These are phyloP conservation scores for Cephalotes varians DNA, from an alignment of 2,888 invertebrate species.

Conservation along the genomic window DNA sequence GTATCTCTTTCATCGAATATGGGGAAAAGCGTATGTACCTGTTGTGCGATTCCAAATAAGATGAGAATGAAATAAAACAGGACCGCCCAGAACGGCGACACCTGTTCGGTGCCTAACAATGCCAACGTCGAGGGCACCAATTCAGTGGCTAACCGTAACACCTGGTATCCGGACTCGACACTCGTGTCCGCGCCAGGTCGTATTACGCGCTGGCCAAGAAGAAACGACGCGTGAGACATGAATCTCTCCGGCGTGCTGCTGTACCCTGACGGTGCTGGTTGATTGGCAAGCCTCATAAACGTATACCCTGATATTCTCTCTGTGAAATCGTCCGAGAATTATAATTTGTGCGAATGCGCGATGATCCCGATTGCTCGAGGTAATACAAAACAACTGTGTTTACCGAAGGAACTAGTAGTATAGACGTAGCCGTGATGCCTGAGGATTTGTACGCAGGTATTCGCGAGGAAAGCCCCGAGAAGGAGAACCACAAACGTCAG, in stretches of 20 bases:
- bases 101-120: slow-evolving; percentile 90
- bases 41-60: slow-evolving; percentile 95
- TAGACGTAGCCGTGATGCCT: slow-evolving; percentile 91
- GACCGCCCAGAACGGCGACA: slow-evolving; percentile 96
- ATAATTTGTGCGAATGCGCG: neutral
- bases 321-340: slow-evolving; percentile 78
- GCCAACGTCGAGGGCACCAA: slow-evolving; percentile 95
- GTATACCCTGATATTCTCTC: slow-evolving; percentile 91
- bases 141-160: slow-evolving; percentile 94
- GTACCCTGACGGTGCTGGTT: slow-evolving; percentile 88
- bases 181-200: slow-evolving; percentile 87
- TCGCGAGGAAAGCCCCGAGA: slow-evolving; percentile 92
- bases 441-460: slow-evolving; percentile 93
- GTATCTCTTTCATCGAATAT: neutral
- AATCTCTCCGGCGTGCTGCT: slow-evolving; percentile 89
- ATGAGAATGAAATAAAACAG: slow-evolving; percentile 94
- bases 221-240: slow-evolving; percentile 90
- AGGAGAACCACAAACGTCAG: slow-evolving; percentile 92
- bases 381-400: slow-evolving; percentile 77
- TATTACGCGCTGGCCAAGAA: slow-evolving; percentile 90
- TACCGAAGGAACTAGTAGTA: slow-evolving; percentile 95
- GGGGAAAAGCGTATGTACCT: slow-evolving; percentile 84
- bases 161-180: slow-evolving; percentile 93
- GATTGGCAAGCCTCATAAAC: slow-evolving; percentile 89
- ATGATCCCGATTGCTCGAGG: neutral